A percentile compares a stretch with the other conserved stretches of the same genome.
These are phyloP conservation scores for Lethenteron camtschaticum DNA, from an alignment of 2,113 vertebrate genomes.

Conservation along the genomic window DNA sequence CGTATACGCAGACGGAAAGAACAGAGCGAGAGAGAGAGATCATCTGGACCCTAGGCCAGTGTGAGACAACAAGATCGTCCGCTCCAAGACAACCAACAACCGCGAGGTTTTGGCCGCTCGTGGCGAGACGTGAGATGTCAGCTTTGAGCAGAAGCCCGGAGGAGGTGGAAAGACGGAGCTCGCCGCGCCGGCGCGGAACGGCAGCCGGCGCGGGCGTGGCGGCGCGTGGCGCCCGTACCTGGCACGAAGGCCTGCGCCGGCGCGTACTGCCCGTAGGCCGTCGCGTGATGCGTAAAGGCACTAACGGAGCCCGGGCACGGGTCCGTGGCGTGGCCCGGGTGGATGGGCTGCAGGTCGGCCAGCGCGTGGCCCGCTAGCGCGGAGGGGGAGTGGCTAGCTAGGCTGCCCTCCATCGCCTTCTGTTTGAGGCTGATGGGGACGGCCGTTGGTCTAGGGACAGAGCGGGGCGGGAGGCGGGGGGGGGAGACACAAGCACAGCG, in stretches of 20 bases:
- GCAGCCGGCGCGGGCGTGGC: not conserved
- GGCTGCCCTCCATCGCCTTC: not conserved
- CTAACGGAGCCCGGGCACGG: not conserved
- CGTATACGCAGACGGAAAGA: too few relatives aligned
- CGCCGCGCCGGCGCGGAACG: not conserved
- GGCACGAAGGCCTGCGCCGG: not conserved
- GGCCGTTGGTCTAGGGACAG: not conserved
- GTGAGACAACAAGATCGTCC: too few relatives aligned
- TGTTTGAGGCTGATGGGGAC: constrained; percentile 5
- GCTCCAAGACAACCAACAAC: too few relatives aligned
- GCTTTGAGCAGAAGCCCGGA: not conserved
- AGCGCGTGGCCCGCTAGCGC: not conserved
- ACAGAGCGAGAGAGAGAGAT: too few relatives aligned
- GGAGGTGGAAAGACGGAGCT: not conserved
- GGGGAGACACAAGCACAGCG: not conserved
- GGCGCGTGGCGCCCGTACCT: not conserved
- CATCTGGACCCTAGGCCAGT: too few relatives aligned
- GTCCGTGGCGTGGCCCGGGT: not conserved
- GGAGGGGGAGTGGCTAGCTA: not conserved
- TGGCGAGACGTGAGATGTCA: not conserved
- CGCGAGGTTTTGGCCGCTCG: too few relatives aligned
- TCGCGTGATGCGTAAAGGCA: constrained; percentile 1
- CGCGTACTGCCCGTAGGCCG: not conserved
- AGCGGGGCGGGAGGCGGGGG: not conserved
- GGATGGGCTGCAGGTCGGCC: not conserved